Evolutionary conservation across 2,888 invertebrate genomes (phyloP).

Genomic region (Leptothorax acervorum): DNA sequence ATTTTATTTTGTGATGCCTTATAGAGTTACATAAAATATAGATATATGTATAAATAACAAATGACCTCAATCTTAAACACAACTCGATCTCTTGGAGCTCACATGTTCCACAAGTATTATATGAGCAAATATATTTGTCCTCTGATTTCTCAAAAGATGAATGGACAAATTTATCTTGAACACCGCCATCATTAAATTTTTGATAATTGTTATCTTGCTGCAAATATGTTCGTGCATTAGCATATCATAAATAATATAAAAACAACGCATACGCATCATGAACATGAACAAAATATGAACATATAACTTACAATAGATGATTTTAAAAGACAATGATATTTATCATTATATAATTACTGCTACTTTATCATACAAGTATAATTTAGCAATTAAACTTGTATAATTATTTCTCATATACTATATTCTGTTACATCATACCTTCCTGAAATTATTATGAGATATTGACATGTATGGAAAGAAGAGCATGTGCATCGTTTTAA

Average conservation of each 20-base stretch:
- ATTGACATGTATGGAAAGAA: slow-evolving; percentile 58
- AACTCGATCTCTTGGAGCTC: slow-evolving; percentile 23
- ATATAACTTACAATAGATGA: not conserved
- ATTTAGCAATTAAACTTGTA: not conserved
- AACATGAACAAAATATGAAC: not conserved
- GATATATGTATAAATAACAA: slow-evolving; percentile 19
- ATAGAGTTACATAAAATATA: not conserved
- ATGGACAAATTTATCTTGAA: slow-evolving; percentile 5
- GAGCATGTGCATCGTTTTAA: slow-evolving; percentile 60
- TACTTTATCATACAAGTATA: not conserved
- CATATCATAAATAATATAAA: slow-evolving; percentile 13
- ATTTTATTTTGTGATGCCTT: not conserved
- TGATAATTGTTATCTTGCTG: slow-evolving; percentile 7
- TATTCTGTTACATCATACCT: slow-evolving; percentile 52
- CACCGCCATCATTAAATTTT: slow-evolving; percentile 15
- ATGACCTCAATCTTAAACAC: slow-evolving; percentile 27
- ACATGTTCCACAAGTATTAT: not conserved
- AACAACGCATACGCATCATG: not conserved
- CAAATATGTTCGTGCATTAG: slow-evolving; percentile 10
- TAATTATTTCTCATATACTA: slow-evolving; percentile 11
- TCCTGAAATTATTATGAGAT: slow-evolving; percentile 32
- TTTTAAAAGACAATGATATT: not conserved
- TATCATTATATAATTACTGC: slow-evolving; percentile 3
- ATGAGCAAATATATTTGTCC: slow-evolving; percentile 6
- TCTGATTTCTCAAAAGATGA: slow-evolving; percentile 8